These are phyloP conservation scores for Tuberolachnus salignus DNA, from an alignment of 2,888 invertebrate genomes.

Conservation along the genomic window DNA sequence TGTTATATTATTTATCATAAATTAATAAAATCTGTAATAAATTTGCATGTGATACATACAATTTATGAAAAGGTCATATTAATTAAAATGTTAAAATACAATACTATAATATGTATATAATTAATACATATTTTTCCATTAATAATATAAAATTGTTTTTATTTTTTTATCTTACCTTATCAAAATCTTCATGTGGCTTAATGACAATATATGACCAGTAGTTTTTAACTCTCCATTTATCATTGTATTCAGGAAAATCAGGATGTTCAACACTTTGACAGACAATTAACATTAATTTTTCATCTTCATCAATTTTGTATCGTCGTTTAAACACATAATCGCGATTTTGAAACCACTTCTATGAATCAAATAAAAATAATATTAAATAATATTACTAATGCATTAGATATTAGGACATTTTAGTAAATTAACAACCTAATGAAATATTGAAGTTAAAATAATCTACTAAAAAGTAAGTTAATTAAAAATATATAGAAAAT, in stretches of 20 bases:
- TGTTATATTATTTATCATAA: background rate
- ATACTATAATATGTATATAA: no score
- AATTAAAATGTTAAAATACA: no score
- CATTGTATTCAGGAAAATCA: conserved; percentile 70
- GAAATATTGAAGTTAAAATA: no score
- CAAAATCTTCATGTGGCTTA: conserved; percentile 70
- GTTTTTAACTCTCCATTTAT: conserved; percentile 71
- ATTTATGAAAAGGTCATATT: no score
- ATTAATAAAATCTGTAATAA: background rate
- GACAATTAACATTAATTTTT: conserved; percentile 70
- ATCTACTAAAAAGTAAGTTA: no score
- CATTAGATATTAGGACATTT: no score
- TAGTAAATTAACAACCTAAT: no score
- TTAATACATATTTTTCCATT: background rate
- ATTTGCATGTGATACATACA: no score
- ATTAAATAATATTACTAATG: no score
- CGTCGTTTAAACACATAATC: conserved; percentile 85
- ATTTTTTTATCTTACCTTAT: conserved; percentile 62
- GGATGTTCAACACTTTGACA: conserved; percentile 76
- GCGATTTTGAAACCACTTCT: conserved; percentile 82
- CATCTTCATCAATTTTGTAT: conserved; percentile 67
- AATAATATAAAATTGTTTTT: conserved; percentile 61
- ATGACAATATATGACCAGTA: conserved; percentile 90
- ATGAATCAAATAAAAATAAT: conserved; percentile 61
- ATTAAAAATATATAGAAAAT: no score